phyloP scores from a whole-genome alignment of 1,140 invertebrate genomes.

The Meloidogyne exigua region DNA sequence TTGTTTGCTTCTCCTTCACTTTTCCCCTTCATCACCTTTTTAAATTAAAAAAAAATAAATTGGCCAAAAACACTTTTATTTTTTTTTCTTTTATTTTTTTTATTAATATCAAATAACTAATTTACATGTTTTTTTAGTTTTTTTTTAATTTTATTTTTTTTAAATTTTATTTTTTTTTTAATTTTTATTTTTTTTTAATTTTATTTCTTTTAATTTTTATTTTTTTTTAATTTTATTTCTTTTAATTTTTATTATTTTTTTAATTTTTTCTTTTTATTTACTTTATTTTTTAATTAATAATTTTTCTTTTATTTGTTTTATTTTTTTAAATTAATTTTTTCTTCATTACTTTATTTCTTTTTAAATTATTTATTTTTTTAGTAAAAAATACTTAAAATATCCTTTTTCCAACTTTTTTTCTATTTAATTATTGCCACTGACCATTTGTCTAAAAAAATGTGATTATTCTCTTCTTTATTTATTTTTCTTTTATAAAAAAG shows the following conservation, averaged over 20 bases:
- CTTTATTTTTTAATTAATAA: not conserved
- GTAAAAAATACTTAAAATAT: conserved; percentile 11
- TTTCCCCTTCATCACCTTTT: too few relatives aligned
- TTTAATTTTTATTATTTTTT: not conserved
- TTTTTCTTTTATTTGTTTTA: not conserved
- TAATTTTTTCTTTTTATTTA: too few relatives aligned
- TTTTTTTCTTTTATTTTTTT: too few relatives aligned
- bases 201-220: not conserved
- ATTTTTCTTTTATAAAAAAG: not conserved
- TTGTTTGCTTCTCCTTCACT: too few relatives aligned
- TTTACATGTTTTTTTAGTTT: conserved; percentile 4
- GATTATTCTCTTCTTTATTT: not conserved
- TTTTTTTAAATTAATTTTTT: too few relatives aligned
- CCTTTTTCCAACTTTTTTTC: not conserved
- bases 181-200: not conserved
- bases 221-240: too few relatives aligned
- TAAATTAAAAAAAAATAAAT: not conserved
- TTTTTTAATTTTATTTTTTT: not conserved
- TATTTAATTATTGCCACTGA: not conserved
- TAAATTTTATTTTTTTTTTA: not conserved
- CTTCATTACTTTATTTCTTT: not conserved
- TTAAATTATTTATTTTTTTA: not conserved
- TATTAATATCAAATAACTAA: not conserved
- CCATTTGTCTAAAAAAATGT: conserved; percentile 9
- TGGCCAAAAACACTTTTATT: not conserved